Conservation (phyloP, 2,113 vertebrate genomes). For the Balaeniceps rex region DNA sequence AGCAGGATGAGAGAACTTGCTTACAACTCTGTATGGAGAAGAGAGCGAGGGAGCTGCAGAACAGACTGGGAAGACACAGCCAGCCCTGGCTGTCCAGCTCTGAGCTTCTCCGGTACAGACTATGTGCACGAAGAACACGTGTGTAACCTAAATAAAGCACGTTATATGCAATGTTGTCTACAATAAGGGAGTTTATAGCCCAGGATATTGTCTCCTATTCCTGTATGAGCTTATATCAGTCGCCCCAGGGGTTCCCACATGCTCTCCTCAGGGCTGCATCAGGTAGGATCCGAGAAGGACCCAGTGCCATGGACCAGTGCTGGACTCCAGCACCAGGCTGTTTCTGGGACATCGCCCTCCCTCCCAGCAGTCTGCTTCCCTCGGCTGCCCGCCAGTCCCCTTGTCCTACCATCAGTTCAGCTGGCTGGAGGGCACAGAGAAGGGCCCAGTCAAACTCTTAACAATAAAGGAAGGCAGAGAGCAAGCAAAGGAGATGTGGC, state of each 20-base stretch:
- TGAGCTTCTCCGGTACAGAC: neutral
- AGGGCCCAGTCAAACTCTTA: accelerated
- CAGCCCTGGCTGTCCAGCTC: neutral
- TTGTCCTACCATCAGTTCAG: accelerated
- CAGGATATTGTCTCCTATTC: neutral
- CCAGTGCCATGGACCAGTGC: neutral
- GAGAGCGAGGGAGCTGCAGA: neutral
- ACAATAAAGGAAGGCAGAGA: no score
- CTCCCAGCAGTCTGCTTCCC: neutral
- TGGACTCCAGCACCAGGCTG: neutral
- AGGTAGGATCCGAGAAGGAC: accelerated
- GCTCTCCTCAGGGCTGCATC: no score
- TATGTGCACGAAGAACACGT: accelerated
- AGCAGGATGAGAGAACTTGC: neutral
- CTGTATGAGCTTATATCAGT: neutral
- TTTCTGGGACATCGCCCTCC: neutral
- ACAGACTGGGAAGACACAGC: neutral
- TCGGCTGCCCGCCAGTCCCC: neutral
- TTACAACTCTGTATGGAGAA: accelerated
- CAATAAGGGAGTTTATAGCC: neutral
- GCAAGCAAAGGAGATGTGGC: neutral
- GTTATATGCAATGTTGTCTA: accelerated
- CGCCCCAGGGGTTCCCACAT: accelerated
- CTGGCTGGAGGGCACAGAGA: neutral
- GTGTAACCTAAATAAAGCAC: neutral